Conservation (phyloP, 2,888 invertebrate species). For the Apodemia duryi region DNA sequence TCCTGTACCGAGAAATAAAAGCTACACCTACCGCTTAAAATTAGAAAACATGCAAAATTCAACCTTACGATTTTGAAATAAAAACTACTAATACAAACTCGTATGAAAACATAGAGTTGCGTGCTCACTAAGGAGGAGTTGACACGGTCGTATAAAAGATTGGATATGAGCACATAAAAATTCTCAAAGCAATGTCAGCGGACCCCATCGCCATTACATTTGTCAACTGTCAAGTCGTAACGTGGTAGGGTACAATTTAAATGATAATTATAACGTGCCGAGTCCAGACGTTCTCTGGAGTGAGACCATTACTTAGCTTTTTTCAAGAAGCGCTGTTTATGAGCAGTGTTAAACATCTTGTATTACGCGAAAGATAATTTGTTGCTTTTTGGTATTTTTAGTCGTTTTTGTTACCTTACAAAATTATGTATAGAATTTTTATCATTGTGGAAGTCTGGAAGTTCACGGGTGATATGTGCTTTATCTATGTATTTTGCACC, state of each 20-base stretch:
- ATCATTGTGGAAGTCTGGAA: no score
- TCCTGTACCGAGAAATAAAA: conserved; percentile 40
- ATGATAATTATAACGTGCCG: conserved; percentile 72
- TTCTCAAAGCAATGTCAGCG: conserved; percentile 68
- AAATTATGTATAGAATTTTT: no score
- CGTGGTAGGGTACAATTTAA: conserved; percentile 70
- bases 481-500: no score
- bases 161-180: conserved; percentile 77
- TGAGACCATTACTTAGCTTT: conserved; percentile 31
- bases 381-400: neutral
- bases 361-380: conserved; percentile 21
- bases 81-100: conserved; percentile 2
- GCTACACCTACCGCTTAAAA: conserved; percentile 26
- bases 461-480: no score
- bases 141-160: conserved; percentile 69
- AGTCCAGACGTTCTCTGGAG: conserved; percentile 39
- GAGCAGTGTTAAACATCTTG: conserved; percentile 21
- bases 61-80: conserved; percentile 27
- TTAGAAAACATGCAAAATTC: conserved; percentile 24
- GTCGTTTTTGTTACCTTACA: neutral
- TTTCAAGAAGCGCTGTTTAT: conserved; percentile 18
- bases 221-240: conserved; percentile 74
- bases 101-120: conserved; percentile 35
- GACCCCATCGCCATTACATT: conserved; percentile 72
- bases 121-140: conserved; percentile 55